Base-by-base conservation (phyloP, 2,113 vertebrate genomes). In the Corythoichthys intestinalis region DNA sequence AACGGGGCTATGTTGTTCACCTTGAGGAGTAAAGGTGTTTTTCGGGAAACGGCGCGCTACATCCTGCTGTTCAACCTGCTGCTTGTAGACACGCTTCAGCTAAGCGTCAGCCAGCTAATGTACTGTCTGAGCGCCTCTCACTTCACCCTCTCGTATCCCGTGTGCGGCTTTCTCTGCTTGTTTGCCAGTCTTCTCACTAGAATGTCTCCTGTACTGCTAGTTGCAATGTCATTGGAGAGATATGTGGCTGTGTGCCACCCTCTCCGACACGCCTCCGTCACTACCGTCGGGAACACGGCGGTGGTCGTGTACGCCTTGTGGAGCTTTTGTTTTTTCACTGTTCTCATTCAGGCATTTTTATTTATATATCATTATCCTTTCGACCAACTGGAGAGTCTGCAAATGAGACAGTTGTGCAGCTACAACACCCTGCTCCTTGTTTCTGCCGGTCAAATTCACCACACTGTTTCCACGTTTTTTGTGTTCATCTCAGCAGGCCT, bases 141-240 rank as follows among this genome's bases (percentile, higher is more conserved):
- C n/a, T 5, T 58, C 12, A 13, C 0, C 4, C 37, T 41, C 2
- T 14, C 15, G 3, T 52, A 57, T 9, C 59, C 67, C 10, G 15
- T 52, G 6, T 85, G 83, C 54, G 39, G 41, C 7, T 1, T 67
- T 2, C n/a, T 81, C 2, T 1, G 54, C 5, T 12, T 73, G 63
- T 2, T 71, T 1, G 4, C 44, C 0, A 50, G 2, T 7, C 13
- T 67, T 7, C 57, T 65, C 4, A 70, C 3, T 34, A 4, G 15
- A 6, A 67, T 70, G 4, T 74, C 81, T 12, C 83, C 83, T 17
- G 50, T 87, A 6, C 79, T 60, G 11, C 68, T 87, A 61, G 70
- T 76, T 17, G 34, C 82, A 54, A 85, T 87, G 83, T 85, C 83
- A 6, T 37, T 87, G 62, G 85, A 87, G 75, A 74, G 81, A 38